phyloP scores from a whole-genome alignment of 2,888 invertebrate genomes.

The Hetaerina titia region DNA sequence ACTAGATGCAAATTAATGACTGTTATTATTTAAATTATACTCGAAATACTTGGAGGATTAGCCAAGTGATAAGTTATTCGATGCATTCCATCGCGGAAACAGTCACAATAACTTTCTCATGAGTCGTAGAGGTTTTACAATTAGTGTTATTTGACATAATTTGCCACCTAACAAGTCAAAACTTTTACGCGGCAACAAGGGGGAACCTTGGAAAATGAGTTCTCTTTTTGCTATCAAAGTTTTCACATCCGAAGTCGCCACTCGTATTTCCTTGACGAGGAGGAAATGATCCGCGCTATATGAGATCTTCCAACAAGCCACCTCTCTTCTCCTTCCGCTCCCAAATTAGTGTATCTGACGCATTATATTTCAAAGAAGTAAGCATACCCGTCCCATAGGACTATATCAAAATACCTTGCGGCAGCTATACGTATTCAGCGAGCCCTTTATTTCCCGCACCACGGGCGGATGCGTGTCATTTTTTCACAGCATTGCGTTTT shows the following conservation, averaged over 20 bases:
- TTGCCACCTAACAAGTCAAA: too few relatives aligned
- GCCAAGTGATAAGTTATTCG: too few relatives aligned
- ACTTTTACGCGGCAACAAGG: too few relatives aligned
- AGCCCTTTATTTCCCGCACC: background rate
- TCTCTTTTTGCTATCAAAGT: background rate
- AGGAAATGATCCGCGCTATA: background rate
- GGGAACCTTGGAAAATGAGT: too few relatives aligned
- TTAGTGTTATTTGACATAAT: too few relatives aligned
- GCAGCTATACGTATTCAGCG: background rate
- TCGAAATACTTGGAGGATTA: too few relatives aligned
- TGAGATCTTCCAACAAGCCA: background rate
- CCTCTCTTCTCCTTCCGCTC: background rate
- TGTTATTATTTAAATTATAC: too few relatives aligned
- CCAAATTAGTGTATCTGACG: background rate
- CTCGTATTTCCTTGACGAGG: background rate
- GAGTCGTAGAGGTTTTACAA: too few relatives aligned
- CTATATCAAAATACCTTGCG: background rate
- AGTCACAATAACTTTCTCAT: too few relatives aligned
- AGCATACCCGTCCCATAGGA: background rate
- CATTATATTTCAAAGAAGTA: background rate
- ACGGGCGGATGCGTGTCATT: background rate
- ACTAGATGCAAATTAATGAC: too few relatives aligned
- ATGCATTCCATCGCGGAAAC: too few relatives aligned
- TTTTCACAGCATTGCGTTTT: background rate
- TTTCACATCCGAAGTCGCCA: background rate